Conservation (phyloP, 2,113 vertebrate species). For the Candoia aspera region DNA sequence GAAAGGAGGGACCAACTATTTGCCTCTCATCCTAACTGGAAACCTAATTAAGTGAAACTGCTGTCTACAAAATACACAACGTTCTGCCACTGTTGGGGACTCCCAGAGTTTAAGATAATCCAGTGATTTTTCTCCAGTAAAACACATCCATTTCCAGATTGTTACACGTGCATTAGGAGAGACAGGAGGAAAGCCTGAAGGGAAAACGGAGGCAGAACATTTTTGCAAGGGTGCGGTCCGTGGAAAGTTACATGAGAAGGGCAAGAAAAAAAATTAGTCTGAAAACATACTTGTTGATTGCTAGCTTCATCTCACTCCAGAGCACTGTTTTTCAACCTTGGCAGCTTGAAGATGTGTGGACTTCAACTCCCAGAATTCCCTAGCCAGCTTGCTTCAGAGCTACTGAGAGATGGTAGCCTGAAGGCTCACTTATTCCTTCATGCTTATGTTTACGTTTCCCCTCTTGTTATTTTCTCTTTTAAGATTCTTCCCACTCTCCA, state of each 20-base stretch:
- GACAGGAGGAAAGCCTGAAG: background rate
- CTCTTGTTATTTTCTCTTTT: background rate
- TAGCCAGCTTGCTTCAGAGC: background rate
- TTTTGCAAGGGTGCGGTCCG: background rate
- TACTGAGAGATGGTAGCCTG: background rate
- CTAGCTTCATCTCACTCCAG: background rate
- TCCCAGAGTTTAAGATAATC: background rate
- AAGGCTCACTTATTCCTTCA: background rate
- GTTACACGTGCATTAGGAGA: too few relatives aligned
- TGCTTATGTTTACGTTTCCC: background rate
- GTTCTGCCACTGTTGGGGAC: background rate
- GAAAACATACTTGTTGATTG: background rate
- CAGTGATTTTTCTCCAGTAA: background rate
- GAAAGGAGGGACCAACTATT: background rate
- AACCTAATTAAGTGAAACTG: background rate
- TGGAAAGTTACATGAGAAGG: slow-evolving; percentile 16
- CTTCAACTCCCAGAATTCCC: too few relatives aligned
- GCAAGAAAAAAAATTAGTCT: background rate
- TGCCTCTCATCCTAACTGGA: background rate
- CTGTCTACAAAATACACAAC: background rate
- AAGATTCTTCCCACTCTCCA: background rate
- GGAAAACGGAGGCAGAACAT: background rate
- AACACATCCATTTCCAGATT: background rate
- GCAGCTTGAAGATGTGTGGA: too few relatives aligned
- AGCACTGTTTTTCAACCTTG: too few relatives aligned